phyloP scores from a whole-genome alignment of 2,797 vertebrate genomes.

The Tenualosa ilisha region DNA sequence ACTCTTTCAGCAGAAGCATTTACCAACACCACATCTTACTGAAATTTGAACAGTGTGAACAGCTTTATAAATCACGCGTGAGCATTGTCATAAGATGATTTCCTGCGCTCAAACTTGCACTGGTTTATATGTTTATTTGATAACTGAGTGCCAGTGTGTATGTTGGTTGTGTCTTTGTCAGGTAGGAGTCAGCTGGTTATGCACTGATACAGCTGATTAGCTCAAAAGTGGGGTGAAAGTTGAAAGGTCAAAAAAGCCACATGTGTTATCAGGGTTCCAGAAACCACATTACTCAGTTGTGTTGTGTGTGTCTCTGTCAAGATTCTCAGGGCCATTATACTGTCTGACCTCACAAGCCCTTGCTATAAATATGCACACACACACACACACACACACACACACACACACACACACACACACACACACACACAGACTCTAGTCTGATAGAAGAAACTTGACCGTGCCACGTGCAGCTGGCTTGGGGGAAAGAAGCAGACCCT shows the following conservation, averaged over 20 bases:
- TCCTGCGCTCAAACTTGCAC: no score
- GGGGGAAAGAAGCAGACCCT: not conserved
- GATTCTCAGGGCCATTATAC: not conserved
- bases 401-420: not conserved
- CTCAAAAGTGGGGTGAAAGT: not conserved
- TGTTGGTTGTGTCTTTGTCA: not conserved
- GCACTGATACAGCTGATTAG: not conserved
- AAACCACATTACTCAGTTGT: not conserved
- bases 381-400: not conserved
- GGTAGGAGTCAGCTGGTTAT: not conserved
- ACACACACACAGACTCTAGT: not conserved
- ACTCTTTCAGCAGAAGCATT: no score
- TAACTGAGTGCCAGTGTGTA: not conserved
- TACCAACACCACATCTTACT: no score
- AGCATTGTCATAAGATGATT: no score
- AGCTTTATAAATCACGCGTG: no score
- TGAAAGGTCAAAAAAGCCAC: not conserved
- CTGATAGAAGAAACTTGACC: conserved; percentile 12
- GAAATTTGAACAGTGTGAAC: no score
- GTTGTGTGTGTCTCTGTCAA: not conserved
- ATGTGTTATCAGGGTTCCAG: not conserved
- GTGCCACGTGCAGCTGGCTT: not conserved
- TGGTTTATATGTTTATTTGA: no score
- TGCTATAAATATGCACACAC: conserved; percentile 3
- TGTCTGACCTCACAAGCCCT: not conserved